Percentiles rank a stretch among this genome's conserved stretches.
phyloP scores from a whole-genome alignment of 2,113 vertebrate species.

The Hydrolagus affinis region DNA sequence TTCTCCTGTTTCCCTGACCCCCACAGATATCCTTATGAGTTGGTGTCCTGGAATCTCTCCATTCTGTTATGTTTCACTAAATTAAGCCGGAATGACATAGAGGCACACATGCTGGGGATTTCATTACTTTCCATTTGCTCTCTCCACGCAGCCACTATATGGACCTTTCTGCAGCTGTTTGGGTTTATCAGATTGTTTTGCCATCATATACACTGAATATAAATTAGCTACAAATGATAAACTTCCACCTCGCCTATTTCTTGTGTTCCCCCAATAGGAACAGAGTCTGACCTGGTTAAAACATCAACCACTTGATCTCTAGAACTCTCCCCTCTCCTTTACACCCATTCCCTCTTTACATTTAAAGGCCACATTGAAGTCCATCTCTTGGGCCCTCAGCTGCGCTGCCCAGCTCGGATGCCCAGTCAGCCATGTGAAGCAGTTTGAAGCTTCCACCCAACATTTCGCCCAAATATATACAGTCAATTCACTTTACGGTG shows the following conservation, averaged over 20 bases:
- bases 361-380: too few species aligned
- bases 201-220: background rate
- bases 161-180: conserved; percentile 65
- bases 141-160: conserved; percentile 61
- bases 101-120: conserved; percentile 65
- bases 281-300: background rate
- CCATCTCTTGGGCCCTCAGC: too few species aligned
- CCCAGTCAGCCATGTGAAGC: too few species aligned
- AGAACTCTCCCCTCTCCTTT: too few species aligned
- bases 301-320: background rate
- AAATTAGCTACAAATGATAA: background rate
- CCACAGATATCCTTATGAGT: conserved; percentile 60
- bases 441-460: too few species aligned
- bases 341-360: too few species aligned
- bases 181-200: conserved; percentile 41
- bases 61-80: conserved; percentile 65
- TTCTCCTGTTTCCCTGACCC: conserved; percentile 54
- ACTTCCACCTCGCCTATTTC: background rate
- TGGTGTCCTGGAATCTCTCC: conserved; percentile 69
- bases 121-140: conserved; percentile 73
- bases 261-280: background rate
- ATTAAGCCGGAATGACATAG: conserved; percentile 61
- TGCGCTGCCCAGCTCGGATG: too few species aligned
- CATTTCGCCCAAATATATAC: too few species aligned
- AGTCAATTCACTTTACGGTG: too few species aligned